phyloP scores from a whole-genome alignment of 1,140 invertebrate genomes.

The Samia ricini region DNA sequence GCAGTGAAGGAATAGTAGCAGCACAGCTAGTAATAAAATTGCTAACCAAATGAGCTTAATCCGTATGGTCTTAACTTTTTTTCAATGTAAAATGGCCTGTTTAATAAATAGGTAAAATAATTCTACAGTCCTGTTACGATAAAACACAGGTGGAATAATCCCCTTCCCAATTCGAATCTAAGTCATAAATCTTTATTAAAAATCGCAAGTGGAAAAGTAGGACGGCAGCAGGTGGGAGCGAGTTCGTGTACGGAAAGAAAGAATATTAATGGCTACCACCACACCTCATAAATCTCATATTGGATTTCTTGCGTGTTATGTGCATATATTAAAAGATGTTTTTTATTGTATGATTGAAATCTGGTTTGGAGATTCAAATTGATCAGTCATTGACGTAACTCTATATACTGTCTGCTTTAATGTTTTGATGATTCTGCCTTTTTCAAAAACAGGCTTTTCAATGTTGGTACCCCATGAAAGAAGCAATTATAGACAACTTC shows the following conservation, averaged over 20 bases:
- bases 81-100: too few relatives aligned
- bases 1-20: too few relatives aligned
- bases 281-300: constrained; percentile 19
- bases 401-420: too few relatives aligned
- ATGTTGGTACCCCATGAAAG: too few relatives aligned
- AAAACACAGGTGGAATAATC: not conserved
- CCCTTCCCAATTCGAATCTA: not conserved
- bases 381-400: too few relatives aligned
- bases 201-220: constrained; percentile 9
- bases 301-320: constrained; percentile 19
- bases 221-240: constrained; percentile 18
- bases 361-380: too few relatives aligned
- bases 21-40: too few relatives aligned
- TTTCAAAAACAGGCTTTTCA: too few relatives aligned
- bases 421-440: too few relatives aligned
- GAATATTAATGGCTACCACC: constrained; percentile 28
- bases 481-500: not conserved
- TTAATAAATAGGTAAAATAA: not conserved
- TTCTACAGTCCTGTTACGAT: not conserved
- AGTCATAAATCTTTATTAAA: constrained; percentile 16
- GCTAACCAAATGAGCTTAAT: too few relatives aligned
- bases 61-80: too few relatives aligned
- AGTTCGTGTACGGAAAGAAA: constrained; percentile 23
- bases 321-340: constrained; percentile 11
- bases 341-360: not conserved